phyloP scores from a whole-genome alignment of 1,140 invertebrate species.

The Drosophila sucinea region DNA sequence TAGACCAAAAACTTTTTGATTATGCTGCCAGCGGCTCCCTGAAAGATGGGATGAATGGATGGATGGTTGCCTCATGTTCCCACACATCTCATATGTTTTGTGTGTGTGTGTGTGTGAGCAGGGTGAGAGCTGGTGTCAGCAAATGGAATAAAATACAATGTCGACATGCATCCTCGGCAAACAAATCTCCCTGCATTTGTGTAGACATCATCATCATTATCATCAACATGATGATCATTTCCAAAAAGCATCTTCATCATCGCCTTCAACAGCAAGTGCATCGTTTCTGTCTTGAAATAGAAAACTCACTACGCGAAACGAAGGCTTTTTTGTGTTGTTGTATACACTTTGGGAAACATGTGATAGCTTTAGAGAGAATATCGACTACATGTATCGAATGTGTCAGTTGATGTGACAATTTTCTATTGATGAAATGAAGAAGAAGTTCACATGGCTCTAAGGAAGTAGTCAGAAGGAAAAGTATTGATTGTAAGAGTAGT shows the following conservation, averaged over 20 bases:
- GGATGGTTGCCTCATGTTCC: constrained; percentile 24
- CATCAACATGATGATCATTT: background rate
- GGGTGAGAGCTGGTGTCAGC: constrained; percentile 59
- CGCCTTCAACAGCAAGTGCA: constrained; percentile 25
- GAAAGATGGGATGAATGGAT: constrained; percentile 9
- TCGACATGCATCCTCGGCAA: constrained; percentile 38
- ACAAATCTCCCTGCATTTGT: constrained; percentile 44
- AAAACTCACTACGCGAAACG: background rate
- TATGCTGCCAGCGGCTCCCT: constrained; percentile 19
- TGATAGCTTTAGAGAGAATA: background rate
- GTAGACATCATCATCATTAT: constrained; percentile 40
- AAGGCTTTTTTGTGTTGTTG: background rate
- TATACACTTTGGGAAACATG: background rate
- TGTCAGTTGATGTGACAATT: background rate
- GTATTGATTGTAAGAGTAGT: too few species aligned
- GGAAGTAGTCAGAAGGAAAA: too few species aligned
- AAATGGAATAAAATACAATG: constrained; percentile 29
- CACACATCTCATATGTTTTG: constrained; percentile 36
- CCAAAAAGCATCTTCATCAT: constrained; percentile 20
- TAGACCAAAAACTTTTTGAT: constrained; percentile 38
- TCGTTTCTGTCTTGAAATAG: constrained; percentile 32
- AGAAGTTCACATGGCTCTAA: too few species aligned
- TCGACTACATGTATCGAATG: background rate
- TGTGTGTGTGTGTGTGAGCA: constrained; percentile 1
- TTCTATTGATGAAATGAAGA: too few species aligned